phyloP scores from a whole-genome alignment of 2,113 vertebrate genomes.

The Phyllopteryx taeniolatus region DNA sequence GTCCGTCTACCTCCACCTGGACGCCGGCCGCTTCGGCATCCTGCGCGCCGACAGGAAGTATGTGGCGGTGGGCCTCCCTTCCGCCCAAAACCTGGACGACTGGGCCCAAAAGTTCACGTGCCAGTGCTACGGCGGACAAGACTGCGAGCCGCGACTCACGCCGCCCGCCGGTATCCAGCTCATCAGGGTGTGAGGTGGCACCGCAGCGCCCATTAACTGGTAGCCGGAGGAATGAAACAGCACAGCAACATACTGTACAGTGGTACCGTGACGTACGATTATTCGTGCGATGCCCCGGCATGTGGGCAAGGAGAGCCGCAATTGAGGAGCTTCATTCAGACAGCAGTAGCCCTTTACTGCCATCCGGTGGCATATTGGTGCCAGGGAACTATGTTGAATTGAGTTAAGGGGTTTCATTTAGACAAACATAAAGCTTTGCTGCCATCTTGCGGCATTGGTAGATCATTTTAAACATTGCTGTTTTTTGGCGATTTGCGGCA shows the following conservation, averaged over 20 bases:
- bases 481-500: no score
- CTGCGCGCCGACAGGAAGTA: conserved; percentile 41
- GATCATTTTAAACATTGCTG: no score
- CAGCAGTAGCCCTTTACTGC: background rate
- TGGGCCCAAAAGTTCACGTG: conserved; percentile 66
- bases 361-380: background rate
- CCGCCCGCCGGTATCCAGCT: conserved; percentile 10
- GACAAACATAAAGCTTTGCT: background rate
- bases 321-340: no score
- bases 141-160: conserved; percentile 34
- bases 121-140: conserved; percentile 62
- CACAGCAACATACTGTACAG: background rate
- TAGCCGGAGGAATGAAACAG: background rate
- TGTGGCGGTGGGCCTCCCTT: conserved; percentile 48
- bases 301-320: no score
- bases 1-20: conserved; percentile 80
- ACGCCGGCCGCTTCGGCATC: conserved; percentile 55
- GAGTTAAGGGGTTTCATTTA: background rate
- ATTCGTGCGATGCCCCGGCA: no score
- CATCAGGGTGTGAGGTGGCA: conserved; percentile 43
- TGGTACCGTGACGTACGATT: background rate
- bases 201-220: background rate
- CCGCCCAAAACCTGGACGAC: conserved; percentile 38
- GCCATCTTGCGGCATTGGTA: background rate
- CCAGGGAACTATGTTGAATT: no score